Percentiles rank a stretch among this genome's conserved stretches.
These are phyloP conservation scores for Drosophila stalkeri DNA, from an alignment of 2,888 invertebrate species.

Conservation along the genomic window DNA sequence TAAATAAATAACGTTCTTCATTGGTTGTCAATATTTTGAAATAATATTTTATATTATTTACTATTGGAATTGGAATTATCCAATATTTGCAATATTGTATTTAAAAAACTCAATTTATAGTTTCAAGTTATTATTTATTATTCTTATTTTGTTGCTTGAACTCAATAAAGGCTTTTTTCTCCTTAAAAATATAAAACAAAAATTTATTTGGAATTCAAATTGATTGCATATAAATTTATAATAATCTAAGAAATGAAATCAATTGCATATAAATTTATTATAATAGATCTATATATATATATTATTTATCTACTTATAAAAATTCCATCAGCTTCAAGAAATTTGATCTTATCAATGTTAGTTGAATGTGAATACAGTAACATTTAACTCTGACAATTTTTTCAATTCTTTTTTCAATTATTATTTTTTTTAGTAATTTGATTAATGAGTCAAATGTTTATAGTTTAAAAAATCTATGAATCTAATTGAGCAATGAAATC, in stretches of 20 bases:
- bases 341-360: slow-evolving; percentile 4
- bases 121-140: too few relatives aligned
- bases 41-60: background rate
- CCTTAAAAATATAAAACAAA: background rate
- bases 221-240: background rate
- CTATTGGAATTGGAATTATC: too few relatives aligned
- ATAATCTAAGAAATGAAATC: background rate
- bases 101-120: background rate
- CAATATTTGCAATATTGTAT: background rate
- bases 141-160: too few relatives aligned
- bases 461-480: background rate
- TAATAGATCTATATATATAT: too few relatives aligned
- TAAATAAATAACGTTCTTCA: background rate
- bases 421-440: background rate
- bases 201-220: background rate
- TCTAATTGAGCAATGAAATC: too few relatives aligned
- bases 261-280: background rate
- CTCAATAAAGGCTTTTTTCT: too few relatives aligned
- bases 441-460: background rate
- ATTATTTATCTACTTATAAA: background rate
- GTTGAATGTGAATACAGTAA: background rate
- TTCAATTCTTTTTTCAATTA: background rate
- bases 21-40: background rate
- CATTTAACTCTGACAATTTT: too few relatives aligned
- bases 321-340: background rate